These are phyloP conservation scores for Tapera naevia DNA, from an alignment of 2,797 vertebrate species.

Conservation along the genomic window DNA sequence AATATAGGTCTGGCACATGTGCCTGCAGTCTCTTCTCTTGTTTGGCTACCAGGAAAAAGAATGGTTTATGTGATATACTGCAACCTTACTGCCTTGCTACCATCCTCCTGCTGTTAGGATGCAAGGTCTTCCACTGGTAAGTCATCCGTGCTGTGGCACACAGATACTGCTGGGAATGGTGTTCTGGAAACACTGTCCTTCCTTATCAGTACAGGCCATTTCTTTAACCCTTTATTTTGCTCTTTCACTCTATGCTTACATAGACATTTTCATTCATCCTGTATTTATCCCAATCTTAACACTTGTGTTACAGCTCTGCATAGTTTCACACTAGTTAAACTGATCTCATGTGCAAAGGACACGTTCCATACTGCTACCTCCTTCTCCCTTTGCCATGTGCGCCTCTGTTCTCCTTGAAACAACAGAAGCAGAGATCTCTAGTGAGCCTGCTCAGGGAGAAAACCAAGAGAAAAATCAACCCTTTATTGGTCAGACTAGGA, in stretches of 20 bases:
- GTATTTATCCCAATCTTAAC: neutral
- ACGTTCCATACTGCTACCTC: neutral
- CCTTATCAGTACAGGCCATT: neutral
- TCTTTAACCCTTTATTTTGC: neutral
- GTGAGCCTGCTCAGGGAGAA: neutral
- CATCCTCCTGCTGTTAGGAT: neutral
- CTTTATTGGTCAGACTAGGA: neutral
- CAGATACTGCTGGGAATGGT: neutral
- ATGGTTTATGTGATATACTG: accelerated
- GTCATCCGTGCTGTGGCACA: neutral
- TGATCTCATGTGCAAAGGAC: neutral
- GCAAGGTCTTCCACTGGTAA: neutral
- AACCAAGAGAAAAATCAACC: neutral
- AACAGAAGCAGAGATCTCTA: neutral
- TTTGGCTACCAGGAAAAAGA: neutral
- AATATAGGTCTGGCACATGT: neutral
- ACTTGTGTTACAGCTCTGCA: neutral
- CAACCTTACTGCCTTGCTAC: neutral
- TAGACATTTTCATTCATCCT: neutral
- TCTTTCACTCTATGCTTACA: neutral
- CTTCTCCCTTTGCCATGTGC: neutral
- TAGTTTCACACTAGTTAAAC: neutral
- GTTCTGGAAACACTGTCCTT: neutral
- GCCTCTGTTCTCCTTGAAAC: neutral
- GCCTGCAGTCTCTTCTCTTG: neutral